phyloP scores from a whole-genome alignment of 2,797 vertebrate species.

The Clarias pachynema region DNA sequence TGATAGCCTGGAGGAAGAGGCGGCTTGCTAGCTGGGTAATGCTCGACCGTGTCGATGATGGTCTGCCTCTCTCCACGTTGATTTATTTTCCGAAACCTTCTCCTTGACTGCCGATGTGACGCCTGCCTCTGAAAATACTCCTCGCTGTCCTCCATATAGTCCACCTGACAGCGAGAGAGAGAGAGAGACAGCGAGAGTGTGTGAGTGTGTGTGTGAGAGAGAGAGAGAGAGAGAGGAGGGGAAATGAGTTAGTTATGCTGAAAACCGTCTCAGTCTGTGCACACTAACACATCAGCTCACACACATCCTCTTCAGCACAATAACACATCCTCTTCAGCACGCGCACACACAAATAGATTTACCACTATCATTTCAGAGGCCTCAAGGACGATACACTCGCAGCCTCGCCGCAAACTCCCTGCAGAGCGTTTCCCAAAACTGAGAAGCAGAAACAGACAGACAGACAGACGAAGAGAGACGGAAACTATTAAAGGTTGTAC shows the following conservation, averaged over 20 bases:
- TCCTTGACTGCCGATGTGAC: constrained; percentile 85
- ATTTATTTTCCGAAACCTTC: constrained; percentile 87
- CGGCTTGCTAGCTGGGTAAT: constrained; percentile 81
- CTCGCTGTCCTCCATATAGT: constrained; percentile 91
- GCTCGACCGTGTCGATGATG: constrained; percentile 87
- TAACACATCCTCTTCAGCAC: constrained; percentile 1
- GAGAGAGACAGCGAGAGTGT: neutral
- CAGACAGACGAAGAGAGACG: neutral
- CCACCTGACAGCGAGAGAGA: constrained; percentile 71
- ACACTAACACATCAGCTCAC: neutral
- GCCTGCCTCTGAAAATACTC: constrained; percentile 88
- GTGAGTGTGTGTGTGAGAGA: neutral
- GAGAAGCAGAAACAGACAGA: constrained; percentile 2
- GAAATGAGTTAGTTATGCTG: neutral
- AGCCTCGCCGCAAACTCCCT: constrained; percentile 85
- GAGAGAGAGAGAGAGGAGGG: neutral
- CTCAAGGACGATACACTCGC: constrained; percentile 89
- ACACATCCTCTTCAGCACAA: constrained; percentile 9
- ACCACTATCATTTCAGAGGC: constrained; percentile 92
- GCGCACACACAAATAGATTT: constrained; percentile 59
- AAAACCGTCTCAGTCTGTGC: neutral
- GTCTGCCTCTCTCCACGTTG: constrained; percentile 88
- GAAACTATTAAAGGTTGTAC: neutral
- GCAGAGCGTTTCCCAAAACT: constrained; percentile 89
- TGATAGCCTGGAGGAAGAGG: constrained; percentile 84